phyloP scores from a whole-genome alignment of 2,113 vertebrate genomes.

The Oreochromis tanganicae region DNA sequence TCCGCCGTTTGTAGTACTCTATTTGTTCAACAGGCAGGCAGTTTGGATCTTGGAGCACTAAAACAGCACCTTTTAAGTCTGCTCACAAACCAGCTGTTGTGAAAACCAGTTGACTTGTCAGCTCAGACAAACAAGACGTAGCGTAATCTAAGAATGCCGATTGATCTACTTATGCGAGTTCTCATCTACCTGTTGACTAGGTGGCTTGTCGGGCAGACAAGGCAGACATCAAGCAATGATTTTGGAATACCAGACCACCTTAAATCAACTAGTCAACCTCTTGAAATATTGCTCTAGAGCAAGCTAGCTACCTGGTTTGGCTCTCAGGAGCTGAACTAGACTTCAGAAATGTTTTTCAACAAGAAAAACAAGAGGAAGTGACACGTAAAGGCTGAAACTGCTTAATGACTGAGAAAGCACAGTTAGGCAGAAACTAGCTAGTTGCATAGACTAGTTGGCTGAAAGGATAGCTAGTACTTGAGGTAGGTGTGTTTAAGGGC shows the following conservation, averaged over 20 bases:
- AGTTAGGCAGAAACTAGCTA: neutral
- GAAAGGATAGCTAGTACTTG: neutral
- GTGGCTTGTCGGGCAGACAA: neutral
- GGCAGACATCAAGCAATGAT: constrained; percentile 26
- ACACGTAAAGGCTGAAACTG: neutral
- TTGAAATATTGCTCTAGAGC: neutral
- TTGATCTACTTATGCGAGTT: neutral
- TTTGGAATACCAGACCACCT: constrained; percentile 40
- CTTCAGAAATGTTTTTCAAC: neutral
- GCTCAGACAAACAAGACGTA: constrained; percentile 3
- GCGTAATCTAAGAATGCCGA: neutral
- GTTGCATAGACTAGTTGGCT: neutral
- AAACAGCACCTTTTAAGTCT: neutral
- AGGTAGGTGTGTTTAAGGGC: neutral
- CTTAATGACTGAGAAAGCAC: neutral
- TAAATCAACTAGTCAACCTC: constrained; percentile 36
- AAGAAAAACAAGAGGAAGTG: neutral
- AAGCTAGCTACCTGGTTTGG: neutral
- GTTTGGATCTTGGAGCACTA: constrained; percentile 19
- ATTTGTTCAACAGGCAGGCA: neutral
- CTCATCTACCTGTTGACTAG: neutral
- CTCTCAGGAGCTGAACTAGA: neutral
- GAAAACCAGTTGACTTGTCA: neutral
- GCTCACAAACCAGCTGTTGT: constrained; percentile 5
- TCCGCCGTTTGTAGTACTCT: neutral